Evolutionary conservation across 2,797 vertebrate species (phyloP).

Genomic region (Fratercula arctica): DNA sequence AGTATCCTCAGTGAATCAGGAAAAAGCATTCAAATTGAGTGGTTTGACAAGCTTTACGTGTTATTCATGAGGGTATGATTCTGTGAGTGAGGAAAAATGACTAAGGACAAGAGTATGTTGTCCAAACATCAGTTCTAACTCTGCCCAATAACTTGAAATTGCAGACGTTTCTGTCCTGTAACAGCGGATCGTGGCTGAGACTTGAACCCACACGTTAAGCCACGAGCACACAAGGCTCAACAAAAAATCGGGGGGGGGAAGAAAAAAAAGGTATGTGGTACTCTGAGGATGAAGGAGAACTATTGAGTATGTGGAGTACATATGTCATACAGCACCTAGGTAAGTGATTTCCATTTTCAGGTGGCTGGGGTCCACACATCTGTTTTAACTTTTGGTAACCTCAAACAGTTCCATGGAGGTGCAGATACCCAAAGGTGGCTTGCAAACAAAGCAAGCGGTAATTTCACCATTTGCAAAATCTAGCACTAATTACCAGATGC

Average conservation of each 20-base stretch:
- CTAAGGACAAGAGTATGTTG: not conserved
- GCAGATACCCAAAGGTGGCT: not conserved
- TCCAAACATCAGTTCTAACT: not conserved
- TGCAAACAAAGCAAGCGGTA: not conserved
- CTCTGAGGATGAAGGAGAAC: not conserved
- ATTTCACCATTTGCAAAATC: not conserved
- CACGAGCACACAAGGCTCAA: not conserved
- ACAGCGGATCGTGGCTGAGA: not conserved
- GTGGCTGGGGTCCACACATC: not conserved
- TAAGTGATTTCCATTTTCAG: not conserved
- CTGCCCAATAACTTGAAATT: not conserved
- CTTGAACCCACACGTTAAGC: not conserved
- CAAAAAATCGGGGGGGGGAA: not conserved
- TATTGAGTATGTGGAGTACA: not conserved
- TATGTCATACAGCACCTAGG: not conserved
- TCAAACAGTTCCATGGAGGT: not conserved
- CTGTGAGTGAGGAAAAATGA: not conserved
- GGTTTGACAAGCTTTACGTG: not conserved
- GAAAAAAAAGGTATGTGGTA: too few relatives aligned
- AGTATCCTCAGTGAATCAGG: not conserved
- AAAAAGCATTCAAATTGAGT: not conserved
- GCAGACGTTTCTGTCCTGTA: not conserved
- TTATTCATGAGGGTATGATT: not conserved
- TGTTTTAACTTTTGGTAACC: not conserved
- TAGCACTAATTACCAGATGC: too few relatives aligned